Evolutionary conservation across 1,140 invertebrate species (phyloP).

Genomic region (Thaumatotibia leucotreta): DNA sequence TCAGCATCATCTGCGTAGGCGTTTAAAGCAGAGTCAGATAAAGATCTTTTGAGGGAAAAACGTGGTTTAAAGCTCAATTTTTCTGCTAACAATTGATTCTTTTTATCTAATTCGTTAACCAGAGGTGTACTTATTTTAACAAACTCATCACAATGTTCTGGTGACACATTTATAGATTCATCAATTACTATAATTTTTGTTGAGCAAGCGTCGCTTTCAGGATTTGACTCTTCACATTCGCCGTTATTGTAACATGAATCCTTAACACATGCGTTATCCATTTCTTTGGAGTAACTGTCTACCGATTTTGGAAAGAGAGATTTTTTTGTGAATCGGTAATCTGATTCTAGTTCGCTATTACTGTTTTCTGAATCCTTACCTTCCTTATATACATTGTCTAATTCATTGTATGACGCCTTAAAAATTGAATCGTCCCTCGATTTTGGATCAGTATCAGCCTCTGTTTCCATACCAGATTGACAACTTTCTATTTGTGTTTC

Average conservation of each 20-base stretch:
- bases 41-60: constrained; percentile 46
- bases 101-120: neutral
- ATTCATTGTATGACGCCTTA: neutral
- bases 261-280: neutral
- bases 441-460: neutral
- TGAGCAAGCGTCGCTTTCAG: neutral
- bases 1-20: constrained; percentile 23
- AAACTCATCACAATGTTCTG: neutral
- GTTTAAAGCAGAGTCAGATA: constrained; percentile 58
- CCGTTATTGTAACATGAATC: neutral
- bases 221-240: neutral
- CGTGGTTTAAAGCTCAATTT: neutral
- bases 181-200: neutral
- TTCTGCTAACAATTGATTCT: neutral
- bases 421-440: neutral
- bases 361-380: neutral
- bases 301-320: neutral
- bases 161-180: neutral
- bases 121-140: neutral
- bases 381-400: neutral
- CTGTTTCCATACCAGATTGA: no score
- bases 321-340: neutral
- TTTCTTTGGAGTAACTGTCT: neutral
- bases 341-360: neutral
- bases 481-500: neutral